phyloP scores from a whole-genome alignment of 2,888 invertebrate genomes.

The Megaustenia siamemsis region DNA sequence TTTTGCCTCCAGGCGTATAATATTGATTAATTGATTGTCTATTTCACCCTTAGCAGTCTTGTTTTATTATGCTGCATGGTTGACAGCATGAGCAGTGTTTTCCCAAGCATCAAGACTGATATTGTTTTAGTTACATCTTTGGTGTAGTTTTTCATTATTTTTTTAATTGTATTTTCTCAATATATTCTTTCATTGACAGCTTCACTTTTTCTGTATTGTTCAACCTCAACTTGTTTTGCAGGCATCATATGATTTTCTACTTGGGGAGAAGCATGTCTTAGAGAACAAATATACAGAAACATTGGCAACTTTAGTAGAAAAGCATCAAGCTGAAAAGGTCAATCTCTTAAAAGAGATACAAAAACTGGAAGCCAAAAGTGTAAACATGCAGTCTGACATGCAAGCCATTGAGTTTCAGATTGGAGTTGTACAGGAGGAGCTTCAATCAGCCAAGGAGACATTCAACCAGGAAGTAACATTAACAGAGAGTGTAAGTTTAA shows the following conservation, averaged over 20 bases:
- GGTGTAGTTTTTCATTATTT: no score
- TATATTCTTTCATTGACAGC: no score
- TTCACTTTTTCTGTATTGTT: no score
- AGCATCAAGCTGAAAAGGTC: constrained; percentile 47
- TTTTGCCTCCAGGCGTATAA: no score
- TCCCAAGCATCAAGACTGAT: no score
- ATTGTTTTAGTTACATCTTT: no score
- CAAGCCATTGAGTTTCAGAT: constrained; percentile 40
- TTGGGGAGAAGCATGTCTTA: constrained; percentile 61
- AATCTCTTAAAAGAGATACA: constrained; percentile 55
- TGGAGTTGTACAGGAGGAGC: constrained; percentile 19
- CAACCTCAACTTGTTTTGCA: constrained; percentile 52
- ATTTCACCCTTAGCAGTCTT: no score
- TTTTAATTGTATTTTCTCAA: no score
- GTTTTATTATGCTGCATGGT: no score
- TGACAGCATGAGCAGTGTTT: no score
- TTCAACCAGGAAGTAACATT: background rate
- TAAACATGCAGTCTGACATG: constrained; percentile 56
- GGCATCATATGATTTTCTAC: constrained; percentile 61
- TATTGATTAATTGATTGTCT: no score
- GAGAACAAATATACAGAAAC: constrained; percentile 58
- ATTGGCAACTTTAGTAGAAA: constrained; percentile 44
- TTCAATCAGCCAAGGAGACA: background rate
- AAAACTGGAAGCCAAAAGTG: constrained; percentile 55
- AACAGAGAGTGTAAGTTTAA: no score